A percentile compares a stretch with the other conserved stretches of the same genome.
These are phyloP conservation scores for Metellina segmentata DNA, from an alignment of 2,888 invertebrate species.

Conservation along the genomic window DNA sequence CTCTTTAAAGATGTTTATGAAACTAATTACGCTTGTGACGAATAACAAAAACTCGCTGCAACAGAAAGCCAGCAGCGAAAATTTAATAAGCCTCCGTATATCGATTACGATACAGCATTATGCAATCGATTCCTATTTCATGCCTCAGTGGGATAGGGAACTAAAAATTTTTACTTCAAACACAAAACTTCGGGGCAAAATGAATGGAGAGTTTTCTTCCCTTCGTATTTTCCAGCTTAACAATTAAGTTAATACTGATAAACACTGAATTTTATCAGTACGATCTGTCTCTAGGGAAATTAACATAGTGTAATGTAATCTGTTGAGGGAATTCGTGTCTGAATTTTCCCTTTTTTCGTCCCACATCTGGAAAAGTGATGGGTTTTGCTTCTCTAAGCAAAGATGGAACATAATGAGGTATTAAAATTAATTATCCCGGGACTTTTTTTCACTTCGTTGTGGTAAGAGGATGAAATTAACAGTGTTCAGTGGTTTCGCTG, in stretches of 20 bases:
- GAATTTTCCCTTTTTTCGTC: neutral
- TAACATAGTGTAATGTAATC: slow-evolving; percentile 54
- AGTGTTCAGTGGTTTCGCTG: no score
- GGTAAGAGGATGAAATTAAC: no score
- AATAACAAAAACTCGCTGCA: neutral
- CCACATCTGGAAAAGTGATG: slow-evolving; percentile 15
- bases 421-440: slow-evolving; percentile 23
- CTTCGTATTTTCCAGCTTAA: slow-evolving; percentile 7
- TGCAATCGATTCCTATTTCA: slow-evolving; percentile 50
- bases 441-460: neutral
- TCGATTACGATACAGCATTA: slow-evolving; percentile 42
- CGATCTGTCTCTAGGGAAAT: slow-evolving; percentile 53
- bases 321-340: slow-evolving; percentile 22
- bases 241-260: slow-evolving; percentile 68
- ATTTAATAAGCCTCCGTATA: slow-evolving; percentile 24
- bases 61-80: neutral
- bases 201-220: slow-evolving; percentile 7
- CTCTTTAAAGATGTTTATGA: neutral
- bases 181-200: slow-evolving; percentile 12
- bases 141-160: neutral
- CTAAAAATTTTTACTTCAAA: slow-evolving; percentile 1
- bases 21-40: neutral
- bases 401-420: slow-evolving; percentile 37
- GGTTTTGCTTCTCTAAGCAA: neutral
- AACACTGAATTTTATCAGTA: slow-evolving; percentile 44